Conservation (phyloP, 2,797 vertebrate species). For the Cossypha caffra region DNA sequence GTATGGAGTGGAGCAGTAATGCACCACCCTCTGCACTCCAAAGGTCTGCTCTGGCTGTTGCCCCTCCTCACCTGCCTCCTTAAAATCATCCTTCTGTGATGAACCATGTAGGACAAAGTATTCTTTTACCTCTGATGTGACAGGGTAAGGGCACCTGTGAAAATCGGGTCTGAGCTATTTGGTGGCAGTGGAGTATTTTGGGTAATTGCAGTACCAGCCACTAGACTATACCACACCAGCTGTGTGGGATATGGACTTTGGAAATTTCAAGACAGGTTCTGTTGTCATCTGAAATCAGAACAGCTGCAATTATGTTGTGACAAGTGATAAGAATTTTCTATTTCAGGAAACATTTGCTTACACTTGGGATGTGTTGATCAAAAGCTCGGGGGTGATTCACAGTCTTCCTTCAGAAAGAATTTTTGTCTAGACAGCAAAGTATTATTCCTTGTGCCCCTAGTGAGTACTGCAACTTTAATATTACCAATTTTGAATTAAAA, state of each 20-base stretch:
- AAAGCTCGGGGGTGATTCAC: background rate
- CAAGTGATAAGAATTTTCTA: background rate
- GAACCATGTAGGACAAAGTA: background rate
- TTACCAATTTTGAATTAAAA: conserved; percentile 63
- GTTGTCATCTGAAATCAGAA: conserved; percentile 1
- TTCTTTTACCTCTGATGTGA: background rate
- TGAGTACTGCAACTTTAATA: background rate
- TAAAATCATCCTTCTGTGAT: background rate
- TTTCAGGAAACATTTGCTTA: conserved; percentile 6
- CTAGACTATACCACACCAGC: background rate
- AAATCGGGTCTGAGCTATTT: background rate
- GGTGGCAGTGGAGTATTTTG: background rate
- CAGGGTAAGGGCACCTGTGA: background rate
- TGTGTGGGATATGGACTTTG: background rate
- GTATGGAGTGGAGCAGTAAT: background rate
- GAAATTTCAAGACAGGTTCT: background rate
- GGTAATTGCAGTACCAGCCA: background rate
- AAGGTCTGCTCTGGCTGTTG: background rate
- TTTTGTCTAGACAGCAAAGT: conserved; percentile 1
- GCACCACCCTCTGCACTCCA: background rate
- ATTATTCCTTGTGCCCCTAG: background rate
- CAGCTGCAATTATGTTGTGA: background rate
- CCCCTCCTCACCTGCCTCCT: background rate
- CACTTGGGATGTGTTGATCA: conserved; percentile 19
- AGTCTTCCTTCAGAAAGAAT: background rate